phyloP scores from a whole-genome alignment of 2,113 vertebrate species.

The Procapra przewalskii region DNA sequence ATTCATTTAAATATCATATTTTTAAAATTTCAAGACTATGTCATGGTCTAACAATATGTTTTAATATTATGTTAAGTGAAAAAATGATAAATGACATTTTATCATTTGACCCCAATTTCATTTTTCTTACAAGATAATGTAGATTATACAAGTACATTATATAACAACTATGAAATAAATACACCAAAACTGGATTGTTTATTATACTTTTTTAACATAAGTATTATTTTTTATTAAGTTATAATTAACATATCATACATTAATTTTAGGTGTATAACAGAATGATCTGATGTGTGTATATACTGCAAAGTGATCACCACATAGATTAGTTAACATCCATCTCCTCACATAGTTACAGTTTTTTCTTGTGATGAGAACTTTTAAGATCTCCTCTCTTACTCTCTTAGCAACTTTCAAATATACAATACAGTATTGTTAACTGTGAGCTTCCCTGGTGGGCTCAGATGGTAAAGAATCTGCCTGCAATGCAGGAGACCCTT shows the following conservation, averaged over 20 bases:
- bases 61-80: slow-evolving; percentile 6
- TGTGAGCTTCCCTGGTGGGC: background rate
- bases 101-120: background rate
- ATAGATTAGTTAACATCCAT: background rate
- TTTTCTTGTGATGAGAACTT: background rate
- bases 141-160: background rate
- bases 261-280: background rate
- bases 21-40: background rate
- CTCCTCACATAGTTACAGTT: background rate
- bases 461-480: background rate
- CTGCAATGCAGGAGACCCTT: background rate
- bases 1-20: background rate
- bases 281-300: background rate
- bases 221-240: background rate
- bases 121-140: slow-evolving; percentile 9
- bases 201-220: background rate
- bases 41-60: background rate
- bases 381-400: background rate
- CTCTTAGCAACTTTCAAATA: background rate
- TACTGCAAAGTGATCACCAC: background rate
- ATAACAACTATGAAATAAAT: background rate
- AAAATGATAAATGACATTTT: background rate
- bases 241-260: background rate
- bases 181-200: background rate
- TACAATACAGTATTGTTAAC: background rate